Conservation (phyloP, 2,888 invertebrate species). For the Acanthococcus lagerstroemiae region DNA sequence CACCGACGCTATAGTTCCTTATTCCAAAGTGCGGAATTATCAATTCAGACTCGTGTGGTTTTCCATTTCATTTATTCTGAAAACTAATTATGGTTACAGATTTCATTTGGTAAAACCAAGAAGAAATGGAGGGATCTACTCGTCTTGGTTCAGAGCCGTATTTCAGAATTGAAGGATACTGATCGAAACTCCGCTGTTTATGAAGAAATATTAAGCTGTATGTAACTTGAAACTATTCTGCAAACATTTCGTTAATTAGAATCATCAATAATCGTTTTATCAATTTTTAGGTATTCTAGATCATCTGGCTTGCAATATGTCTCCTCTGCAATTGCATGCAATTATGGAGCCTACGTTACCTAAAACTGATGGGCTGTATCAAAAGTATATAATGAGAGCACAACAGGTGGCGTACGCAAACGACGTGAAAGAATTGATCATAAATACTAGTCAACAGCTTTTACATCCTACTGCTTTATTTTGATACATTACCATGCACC, state of each 20-base stretch:
- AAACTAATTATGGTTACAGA: neutral
- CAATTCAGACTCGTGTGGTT: neutral
- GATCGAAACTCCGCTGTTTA: neutral
- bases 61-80: neutral
- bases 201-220: conserved; percentile 2
- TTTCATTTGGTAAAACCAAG: neutral
- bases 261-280: neutral
- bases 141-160: conserved; percentile 4
- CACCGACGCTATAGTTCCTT: conserved; percentile 4
- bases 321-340: conserved; percentile 16
- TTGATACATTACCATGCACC: neutral
- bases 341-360: conserved; percentile 9
- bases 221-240: neutral
- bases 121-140: conserved; percentile 23
- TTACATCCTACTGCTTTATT: conserved; percentile 22
- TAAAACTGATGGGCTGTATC: conserved; percentile 34
- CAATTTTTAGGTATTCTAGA: conserved; percentile 14
- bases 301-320: conserved; percentile 8
- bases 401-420: conserved; percentile 53
- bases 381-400: conserved; percentile 44
- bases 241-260: neutral
- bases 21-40: conserved; percentile 4
- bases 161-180: conserved; percentile 1
- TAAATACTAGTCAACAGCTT: conserved; percentile 51
- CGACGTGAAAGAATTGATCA: conserved; percentile 51